These are phyloP conservation scores for Halotydeus destructor DNA, from an alignment of 1,140 invertebrate species.

Conservation along the genomic window DNA sequence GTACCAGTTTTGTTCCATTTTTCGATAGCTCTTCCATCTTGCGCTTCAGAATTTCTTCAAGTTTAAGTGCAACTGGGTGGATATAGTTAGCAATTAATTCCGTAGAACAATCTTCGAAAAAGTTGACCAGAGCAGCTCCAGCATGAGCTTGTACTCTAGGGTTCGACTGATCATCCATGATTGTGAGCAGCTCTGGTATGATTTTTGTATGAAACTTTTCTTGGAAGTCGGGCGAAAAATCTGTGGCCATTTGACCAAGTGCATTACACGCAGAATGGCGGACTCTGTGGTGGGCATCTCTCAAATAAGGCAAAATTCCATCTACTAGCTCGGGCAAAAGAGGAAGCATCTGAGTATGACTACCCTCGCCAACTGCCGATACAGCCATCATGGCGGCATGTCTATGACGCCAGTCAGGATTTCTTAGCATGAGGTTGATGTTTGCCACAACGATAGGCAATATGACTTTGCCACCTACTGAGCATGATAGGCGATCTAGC, in stretches of 20 bases:
- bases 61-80: constrained; percentile 66
- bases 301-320: constrained; percentile 64
- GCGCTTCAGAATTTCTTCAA: constrained; percentile 67
- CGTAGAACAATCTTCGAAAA: constrained; percentile 96
- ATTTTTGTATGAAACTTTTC: constrained; percentile 92
- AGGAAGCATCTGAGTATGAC: constrained; percentile 89
- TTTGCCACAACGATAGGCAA: constrained; percentile 66
- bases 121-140: constrained; percentile 86
- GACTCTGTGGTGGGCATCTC: constrained; percentile 62
- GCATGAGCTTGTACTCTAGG: constrained; percentile 69
- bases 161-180: constrained; percentile 75
- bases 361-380: constrained; percentile 92
- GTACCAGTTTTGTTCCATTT: constrained; percentile 79
- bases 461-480: constrained; percentile 83
- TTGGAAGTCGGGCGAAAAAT: constrained; percentile 88
- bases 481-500: constrained; percentile 83
- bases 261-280: constrained; percentile 95
- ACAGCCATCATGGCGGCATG: constrained; percentile 96
- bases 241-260: constrained; percentile 96
- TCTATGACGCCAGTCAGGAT: constrained; percentile 34
- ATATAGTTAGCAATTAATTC: constrained; percentile 74
- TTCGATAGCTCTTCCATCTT: constrained; percentile 83
- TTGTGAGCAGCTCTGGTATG: constrained; percentile 63
- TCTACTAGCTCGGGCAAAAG: constrained; percentile 75
- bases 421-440: constrained; percentile 49